Evolutionary conservation across 2,888 invertebrate species (phyloP), one percentile per base, ranked within the genome.

Genomic region (Sesia bembeciformis): DNA sequence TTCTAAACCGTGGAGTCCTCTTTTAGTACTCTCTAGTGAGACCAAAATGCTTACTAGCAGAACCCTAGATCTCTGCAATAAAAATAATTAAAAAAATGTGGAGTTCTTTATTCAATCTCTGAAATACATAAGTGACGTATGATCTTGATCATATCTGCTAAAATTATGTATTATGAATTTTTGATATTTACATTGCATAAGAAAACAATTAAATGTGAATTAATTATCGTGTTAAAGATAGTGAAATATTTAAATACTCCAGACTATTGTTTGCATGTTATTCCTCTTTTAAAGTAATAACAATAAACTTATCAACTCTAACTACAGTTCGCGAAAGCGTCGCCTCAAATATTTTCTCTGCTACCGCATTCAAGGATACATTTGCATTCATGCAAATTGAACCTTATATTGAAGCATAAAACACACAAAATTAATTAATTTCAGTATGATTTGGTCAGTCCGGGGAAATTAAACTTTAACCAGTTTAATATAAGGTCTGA

Each of bases 221-320:
- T 23, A 23, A 23, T 23, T 23, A 23, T 23, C 1, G 23, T 23
- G 23, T 23, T 23, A 23, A 23, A 23, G 23, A 23, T 23, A 23
- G 23, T 23, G 23, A 23, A 23, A 23, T 23, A 23, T 23, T 23
- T 23, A 23, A 23, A 23, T 23, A 23, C 23, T 23, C 69, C 74
- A 74, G 4, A 52, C 40, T 3, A 1, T 0, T 8, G 5, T 52
- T 40, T 52, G 3, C 40, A 40, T 40, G n/a, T 40, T 4, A 40
- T 40, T 52, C 23, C n/a, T 4, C 39, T 62, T 69, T 66, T 60
- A 70, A 65, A 53, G 59, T 67, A 68, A 76, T 74, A 74, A 74
- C 70, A 75, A 74, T 78, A 77, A 78, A 78, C 67, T 72, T 76
- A 76, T 78, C 75, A 80, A 68, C 64, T 65, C 62, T 62, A 70